Evolutionary conservation across 2,797 vertebrate species (phyloP).

Genomic region (Coilia nasus): DNA sequence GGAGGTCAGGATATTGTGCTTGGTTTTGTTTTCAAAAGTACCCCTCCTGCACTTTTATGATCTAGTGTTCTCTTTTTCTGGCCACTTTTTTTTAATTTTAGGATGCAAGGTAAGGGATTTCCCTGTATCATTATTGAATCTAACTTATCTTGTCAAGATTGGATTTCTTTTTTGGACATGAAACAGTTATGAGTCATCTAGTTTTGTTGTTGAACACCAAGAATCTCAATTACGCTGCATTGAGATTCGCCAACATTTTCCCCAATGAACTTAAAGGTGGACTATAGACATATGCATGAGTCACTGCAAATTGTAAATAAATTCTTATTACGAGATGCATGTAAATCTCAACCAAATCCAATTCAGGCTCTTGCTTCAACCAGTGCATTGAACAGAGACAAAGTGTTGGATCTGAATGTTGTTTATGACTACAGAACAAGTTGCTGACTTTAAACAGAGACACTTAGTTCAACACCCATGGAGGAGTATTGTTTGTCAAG

Average conservation of each 20-base stretch:
- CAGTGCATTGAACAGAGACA: not conserved
- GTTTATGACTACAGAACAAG: too few relatives aligned
- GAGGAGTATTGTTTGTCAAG: too few relatives aligned
- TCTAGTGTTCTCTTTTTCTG: not conserved
- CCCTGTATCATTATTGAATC: not conserved
- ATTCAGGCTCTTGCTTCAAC: not conserved
- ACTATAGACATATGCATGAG: not conserved
- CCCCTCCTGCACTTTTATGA: not conserved
- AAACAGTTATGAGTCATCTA: not conserved
- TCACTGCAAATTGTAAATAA: not conserved
- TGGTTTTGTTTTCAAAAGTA: conserved; percentile 3
- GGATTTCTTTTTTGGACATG: not conserved
- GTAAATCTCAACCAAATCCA: not conserved
- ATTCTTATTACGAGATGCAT: not conserved
- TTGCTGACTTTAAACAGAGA: too few relatives aligned
- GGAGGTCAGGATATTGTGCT: not conserved
- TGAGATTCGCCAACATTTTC: too few relatives aligned
- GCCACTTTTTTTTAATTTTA: not conserved
- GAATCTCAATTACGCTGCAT: too few relatives aligned
- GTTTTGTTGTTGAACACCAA: too few relatives aligned
- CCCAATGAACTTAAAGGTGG: too few relatives aligned
- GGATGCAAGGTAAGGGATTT: not conserved
- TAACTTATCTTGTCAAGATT: not conserved
- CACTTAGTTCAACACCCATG: too few relatives aligned
- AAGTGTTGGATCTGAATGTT: too few relatives aligned